Percentiles rank a stretch among this genome's conserved stretches.
These are phyloP conservation scores for Dryobota labecula DNA, from an alignment of 2,888 invertebrate species.

Conservation along the genomic window DNA sequence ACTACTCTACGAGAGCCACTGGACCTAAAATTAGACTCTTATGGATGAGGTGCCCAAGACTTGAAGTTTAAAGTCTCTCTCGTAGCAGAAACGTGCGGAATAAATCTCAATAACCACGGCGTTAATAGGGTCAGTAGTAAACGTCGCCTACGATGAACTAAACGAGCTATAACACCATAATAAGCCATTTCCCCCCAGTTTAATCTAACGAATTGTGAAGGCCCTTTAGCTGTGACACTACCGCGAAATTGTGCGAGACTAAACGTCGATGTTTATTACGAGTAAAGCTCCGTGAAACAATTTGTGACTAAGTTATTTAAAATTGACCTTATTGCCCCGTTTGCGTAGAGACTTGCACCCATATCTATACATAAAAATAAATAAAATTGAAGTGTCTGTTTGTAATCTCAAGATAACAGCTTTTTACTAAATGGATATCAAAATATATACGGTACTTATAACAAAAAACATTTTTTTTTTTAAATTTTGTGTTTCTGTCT, in stretches of 20 bases:
- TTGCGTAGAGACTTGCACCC: neutral
- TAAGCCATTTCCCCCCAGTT: conserved; percentile 45
- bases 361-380: no score
- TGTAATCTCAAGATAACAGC: no score
- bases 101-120: conserved; percentile 25
- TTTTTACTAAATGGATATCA: no score
- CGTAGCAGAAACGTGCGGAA: neutral
- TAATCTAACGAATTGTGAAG: conserved; percentile 46
- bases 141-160: conserved; percentile 47
- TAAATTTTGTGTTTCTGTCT: no score
- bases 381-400: no score
- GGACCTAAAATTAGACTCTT: conserved; percentile 26
- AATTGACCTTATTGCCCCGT: conserved; percentile 30
- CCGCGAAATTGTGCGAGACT: conserved; percentile 42
- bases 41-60: neutral
- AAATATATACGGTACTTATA: no score
- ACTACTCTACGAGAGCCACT: neutral
- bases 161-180: conserved; percentile 45
- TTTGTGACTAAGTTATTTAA: conserved; percentile 32
- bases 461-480: no score
- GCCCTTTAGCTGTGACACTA: conserved; percentile 37
- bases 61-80: neutral
- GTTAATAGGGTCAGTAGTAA: conserved; percentile 46
- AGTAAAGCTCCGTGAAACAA: conserved; percentile 42
- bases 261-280: conserved; percentile 33